A percentile compares a stretch with the other conserved stretches of the same genome.
These are phyloP conservation scores for Muntiacus reevesi DNA, from an alignment of 2,113 vertebrate species.

Conservation along the genomic window DNA sequence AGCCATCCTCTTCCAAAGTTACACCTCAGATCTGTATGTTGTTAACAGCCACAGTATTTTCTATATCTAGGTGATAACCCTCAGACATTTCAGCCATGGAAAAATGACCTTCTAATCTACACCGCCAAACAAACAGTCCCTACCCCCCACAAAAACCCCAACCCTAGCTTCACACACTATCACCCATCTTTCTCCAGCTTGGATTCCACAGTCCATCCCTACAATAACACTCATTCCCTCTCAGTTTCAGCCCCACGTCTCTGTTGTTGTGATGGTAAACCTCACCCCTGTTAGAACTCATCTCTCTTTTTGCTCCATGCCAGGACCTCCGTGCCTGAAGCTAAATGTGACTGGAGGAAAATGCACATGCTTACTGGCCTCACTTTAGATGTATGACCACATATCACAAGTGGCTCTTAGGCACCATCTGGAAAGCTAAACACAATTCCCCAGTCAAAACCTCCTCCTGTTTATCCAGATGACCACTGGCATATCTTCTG, in stretches of 20 bases:
- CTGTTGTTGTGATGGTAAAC: not conserved
- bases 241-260: not conserved
- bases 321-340: not conserved
- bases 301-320: not conserved
- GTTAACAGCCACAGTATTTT: not conserved
- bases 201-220: not conserved
- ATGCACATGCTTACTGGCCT: not conserved
- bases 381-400: not conserved
- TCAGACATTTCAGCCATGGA: not conserved
- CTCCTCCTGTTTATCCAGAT: not conserved
- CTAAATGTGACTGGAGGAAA: not conserved
- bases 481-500: not conserved
- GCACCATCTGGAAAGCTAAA: not conserved
- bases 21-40: not conserved
- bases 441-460: not conserved
- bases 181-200: not conserved
- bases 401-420: not conserved
- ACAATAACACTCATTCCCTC: not conserved
- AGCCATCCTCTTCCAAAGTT: not conserved
- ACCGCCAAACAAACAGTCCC: not conserved
- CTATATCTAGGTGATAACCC: not conserved
- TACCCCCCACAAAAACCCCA: not conserved
- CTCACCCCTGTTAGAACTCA: not conserved
- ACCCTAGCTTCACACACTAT: fast-evolving
- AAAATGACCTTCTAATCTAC: not conserved